phyloP scores from a whole-genome alignment of 2,888 invertebrate genomes.

The Campoplex capitator region DNA sequence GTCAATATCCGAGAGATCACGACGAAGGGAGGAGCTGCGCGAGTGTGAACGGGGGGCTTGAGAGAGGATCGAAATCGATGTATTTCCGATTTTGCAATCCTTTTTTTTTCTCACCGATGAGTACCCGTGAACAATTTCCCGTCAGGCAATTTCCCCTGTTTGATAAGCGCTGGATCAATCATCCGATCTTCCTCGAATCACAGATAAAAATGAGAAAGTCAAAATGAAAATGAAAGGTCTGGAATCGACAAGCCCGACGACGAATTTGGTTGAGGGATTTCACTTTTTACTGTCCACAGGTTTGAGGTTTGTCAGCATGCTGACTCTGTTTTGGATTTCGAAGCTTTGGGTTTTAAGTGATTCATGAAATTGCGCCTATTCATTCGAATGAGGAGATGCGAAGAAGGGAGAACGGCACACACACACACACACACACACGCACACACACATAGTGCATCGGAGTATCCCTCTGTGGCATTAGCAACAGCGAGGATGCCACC shows the following conservation, averaged over 20 bases:
- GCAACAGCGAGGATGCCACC: constrained; percentile 44
- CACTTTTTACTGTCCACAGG: background rate
- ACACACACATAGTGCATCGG: background rate
- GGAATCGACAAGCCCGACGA: background rate
- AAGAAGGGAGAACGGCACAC: constrained; percentile 13
- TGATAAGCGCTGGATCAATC: constrained; percentile 43
- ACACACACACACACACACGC: no score
- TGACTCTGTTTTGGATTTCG: constrained; percentile 55
- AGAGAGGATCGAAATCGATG: constrained; percentile 41
- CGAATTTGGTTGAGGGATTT: background rate
- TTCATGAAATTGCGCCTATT: constrained; percentile 62
- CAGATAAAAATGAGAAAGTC: background rate
- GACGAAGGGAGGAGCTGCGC: background rate
- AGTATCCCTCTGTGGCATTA: constrained; percentile 33
- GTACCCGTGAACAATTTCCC: constrained; percentile 36
- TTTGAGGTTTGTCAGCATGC: constrained; percentile 30
- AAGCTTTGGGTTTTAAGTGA: constrained; percentile 60
- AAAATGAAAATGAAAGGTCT: background rate
- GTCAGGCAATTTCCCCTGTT: constrained; percentile 17
- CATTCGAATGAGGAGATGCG: constrained; percentile 49
- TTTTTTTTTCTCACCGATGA: background rate
- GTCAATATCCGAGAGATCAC: constrained; percentile 70
- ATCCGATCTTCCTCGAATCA: constrained; percentile 26
- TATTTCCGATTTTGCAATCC: constrained; percentile 19
- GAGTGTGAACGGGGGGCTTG: background rate